Base-by-base conservation (phyloP, 92 coral and sea anemone genomes). In the Epizoanthus stellaris region DNA sequence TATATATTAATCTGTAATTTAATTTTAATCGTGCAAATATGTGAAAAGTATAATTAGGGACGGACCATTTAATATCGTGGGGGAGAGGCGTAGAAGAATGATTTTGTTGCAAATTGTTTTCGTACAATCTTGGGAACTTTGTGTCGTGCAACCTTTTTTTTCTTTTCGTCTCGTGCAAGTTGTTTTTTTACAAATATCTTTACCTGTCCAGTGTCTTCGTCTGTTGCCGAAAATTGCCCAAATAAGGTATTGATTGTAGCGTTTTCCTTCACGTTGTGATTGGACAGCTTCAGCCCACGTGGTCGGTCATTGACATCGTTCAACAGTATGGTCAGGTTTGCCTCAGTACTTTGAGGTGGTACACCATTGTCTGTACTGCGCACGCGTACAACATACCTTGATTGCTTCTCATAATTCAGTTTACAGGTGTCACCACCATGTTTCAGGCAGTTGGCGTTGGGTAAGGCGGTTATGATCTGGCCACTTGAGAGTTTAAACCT, bases 231-330 rank as follows among this genome's bases (percentile, higher is more conserved):
- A 52, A 94, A 82, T 70, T 47, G 84, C 13, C 99, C 99, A 20
- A 94, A 85, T 47, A 70, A 87, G 10, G 98, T 90, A 52, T 89
- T 87, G 5, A 96, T 17, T n/a, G 92, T 72, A 9, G 94, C 98
- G 73, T 96, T 96, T 81, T 96, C 99, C 77, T 87, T 89, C 19
- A 96, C 95, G 69, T 68, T 91, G 73, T 88, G 82, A 75, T 92
- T 92, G 19, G 99, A 92, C 86, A 96, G 77, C 70, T 80, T 82
- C 36, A 94, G 76, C 77, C 89, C 91, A 91, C 93, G 94, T 87
- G 99, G 99, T 70, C 86, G 84, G 89, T 96, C 99, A 72, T 96
- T 96, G 89, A 96, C 88, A 91, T 96, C 94, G 83, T 70, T 88
- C 63, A 96, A 72, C n/a, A 76, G 65, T 16, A 96, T 96, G 2